phyloP scores from a whole-genome alignment of 35 echinoderm and acorn worm species.

The Apostichopus californicus region DNA sequence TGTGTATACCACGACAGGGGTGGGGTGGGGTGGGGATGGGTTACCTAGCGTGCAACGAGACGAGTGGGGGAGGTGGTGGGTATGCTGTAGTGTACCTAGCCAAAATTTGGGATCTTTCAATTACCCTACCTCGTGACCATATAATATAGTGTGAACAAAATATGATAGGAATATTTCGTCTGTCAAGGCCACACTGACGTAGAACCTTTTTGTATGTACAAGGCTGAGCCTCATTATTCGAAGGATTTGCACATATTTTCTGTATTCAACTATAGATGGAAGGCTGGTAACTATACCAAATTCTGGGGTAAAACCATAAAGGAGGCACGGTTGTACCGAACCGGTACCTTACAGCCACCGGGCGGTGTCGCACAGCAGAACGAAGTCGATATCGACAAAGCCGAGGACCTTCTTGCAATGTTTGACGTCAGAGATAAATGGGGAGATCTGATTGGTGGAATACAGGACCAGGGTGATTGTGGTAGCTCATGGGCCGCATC shows the following conservation, averaged over 20 bases:
- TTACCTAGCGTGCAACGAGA: no score
- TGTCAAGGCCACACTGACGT: no score
- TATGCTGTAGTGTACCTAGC: no score
- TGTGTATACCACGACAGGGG: no score
- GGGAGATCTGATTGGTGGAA: slow-evolving; percentile 70
- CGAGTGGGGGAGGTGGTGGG: no score
- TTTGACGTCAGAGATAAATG: slow-evolving; percentile 92
- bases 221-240: no score
- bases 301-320: slow-evolving; percentile 84
- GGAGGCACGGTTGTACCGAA: slow-evolving; percentile 59
- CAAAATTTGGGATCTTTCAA: no score
- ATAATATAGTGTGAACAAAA: neutral
- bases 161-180: no score
- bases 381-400: slow-evolving; percentile 69
- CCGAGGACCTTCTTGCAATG: slow-evolving; percentile 32
- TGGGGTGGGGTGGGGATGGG: no score
- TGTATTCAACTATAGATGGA: slow-evolving; percentile 59
- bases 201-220: no score
- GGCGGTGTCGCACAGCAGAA: slow-evolving; percentile 65
- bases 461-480: slow-evolving; percentile 92
- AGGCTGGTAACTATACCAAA: slow-evolving; percentile 74
- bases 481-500: slow-evolving; percentile 97
- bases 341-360: slow-evolving; percentile 84
- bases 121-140: neutral
- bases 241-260: neutral